Percentiles rank a stretch among this genome's conserved stretches.
Evolutionary conservation across 2,797 vertebrate species (phyloP).

Genomic region (Cheirogaleus major): DNA sequence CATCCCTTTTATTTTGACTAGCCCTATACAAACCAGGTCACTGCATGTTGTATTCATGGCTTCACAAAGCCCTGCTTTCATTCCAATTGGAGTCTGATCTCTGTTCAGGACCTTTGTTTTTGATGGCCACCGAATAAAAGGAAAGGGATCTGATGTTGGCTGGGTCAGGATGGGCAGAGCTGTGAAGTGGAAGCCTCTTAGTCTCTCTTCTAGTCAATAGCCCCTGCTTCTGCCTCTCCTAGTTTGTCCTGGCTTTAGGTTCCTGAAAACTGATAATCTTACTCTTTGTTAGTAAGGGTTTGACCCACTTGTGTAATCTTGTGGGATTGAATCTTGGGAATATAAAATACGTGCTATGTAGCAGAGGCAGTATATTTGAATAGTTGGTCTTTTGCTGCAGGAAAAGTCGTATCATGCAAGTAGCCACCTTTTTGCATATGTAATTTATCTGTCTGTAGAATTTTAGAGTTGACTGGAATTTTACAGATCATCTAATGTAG

Average conservation of each 20-base stretch:
- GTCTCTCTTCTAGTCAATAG: not conserved
- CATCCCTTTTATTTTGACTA: constrained; percentile 49
- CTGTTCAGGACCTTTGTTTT: constrained; percentile 53
- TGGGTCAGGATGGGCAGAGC: not conserved
- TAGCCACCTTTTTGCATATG: not conserved
- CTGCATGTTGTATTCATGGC: not conserved
- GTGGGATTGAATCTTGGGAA: not conserved
- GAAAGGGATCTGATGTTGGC: constrained; percentile 12
- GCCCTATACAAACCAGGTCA: constrained; percentile 51
- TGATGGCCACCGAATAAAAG: constrained; percentile 28
- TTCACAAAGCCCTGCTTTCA: constrained; percentile 64
- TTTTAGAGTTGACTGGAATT: not conserved
- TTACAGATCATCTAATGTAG: not conserved
- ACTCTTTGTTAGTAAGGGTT: not conserved
- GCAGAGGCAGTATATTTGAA: not conserved
- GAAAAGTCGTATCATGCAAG: not conserved
- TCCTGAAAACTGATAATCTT: not conserved
- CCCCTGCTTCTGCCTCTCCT: not conserved
- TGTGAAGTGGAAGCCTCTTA: not conserved
- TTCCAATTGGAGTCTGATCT: constrained; percentile 26
- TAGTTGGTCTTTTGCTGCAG: not conserved
- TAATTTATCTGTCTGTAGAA: constrained; percentile 1
- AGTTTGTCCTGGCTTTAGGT: not conserved
- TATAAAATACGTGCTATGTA: not conserved
- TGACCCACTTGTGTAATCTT: not conserved